Base-by-base conservation (phyloP, 2,888 invertebrate genomes). In the Anaspis maculata region DNA sequence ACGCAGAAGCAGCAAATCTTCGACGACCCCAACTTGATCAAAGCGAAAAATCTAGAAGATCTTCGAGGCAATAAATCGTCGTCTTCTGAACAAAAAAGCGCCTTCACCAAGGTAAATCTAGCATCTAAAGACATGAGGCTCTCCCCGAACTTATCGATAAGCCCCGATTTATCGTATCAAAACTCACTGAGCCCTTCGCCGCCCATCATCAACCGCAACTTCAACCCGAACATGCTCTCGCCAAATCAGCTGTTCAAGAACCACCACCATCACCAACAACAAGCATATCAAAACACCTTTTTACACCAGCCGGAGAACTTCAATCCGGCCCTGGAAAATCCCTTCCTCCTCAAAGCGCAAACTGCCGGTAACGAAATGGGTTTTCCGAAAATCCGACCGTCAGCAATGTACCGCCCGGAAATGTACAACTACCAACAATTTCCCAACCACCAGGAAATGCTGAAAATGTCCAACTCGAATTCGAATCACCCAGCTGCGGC, bases 101-200 rank as follows among this genome's bases (percentile, higher is more conserved):
- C 89, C 4, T 89, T 89, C 54, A 89, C 88, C 1, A 89, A 89
- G 70, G 88, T 89, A 35, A 68, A 64, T 45, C 47, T 72, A 27
- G 41, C 56, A 6, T 36, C 34, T 7, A 66, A 69, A 44, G 61
- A 62, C 27, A 16, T 64, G 39, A 31, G 57, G 49, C 57, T 76
- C 25, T 80, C 80, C 1, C 80, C 80, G 0, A 74, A 79, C 43
- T 76, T 83, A 11, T 83, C 84, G 0, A 70, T 83, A 12, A 85
- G 85, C 42, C 86, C 86, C 0, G 85, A 86, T 49, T 64, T 83
- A 27, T 75, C 80, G 41, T 86, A 86, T 48, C 83, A 85, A 52
- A 78, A 77, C 51, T 86, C 85, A 22, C 72, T 85, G 39, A 87
- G 85, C 57, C 86, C 86, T 2, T 79, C 77, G 35, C 77, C 79